phyloP scores from a whole-genome alignment of 2,797 vertebrate genomes.

The Phoebastria nigripes region DNA sequence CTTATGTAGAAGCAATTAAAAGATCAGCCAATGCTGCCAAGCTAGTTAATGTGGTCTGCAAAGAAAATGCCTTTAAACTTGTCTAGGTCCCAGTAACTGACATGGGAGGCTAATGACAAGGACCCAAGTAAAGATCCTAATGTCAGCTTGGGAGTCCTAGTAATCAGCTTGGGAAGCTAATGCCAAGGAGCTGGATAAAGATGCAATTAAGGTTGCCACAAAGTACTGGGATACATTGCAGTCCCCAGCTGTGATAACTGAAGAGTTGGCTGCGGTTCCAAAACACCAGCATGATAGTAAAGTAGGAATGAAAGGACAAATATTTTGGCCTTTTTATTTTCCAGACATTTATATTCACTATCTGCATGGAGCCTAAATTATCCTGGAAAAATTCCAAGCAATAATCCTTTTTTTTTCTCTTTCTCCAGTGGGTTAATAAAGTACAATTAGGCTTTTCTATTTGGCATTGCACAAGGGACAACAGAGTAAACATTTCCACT shows the following conservation, averaged over 20 bases:
- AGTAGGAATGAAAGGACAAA: slow-evolving; percentile 30
- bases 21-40: background rate
- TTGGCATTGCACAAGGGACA: background rate
- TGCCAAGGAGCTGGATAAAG: slow-evolving; percentile 11
- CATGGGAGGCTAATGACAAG: background rate
- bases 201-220: slow-evolving; percentile 2
- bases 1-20: background rate
- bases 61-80: background rate
- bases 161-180: background rate
- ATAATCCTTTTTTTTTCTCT: background rate
- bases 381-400: slow-evolving; percentile 27
- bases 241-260: slow-evolving; percentile 34
- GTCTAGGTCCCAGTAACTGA: background rate
- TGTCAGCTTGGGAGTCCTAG: background rate
- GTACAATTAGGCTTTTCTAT: background rate
- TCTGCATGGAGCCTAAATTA: slow-evolving; percentile 26
- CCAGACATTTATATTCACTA: slow-evolving; percentile 16
- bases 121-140: background rate
- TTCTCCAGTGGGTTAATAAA: background rate
- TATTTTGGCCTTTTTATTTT: slow-evolving; percentile 27
- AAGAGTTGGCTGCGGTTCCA: slow-evolving; percentile 10
- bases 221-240: background rate
- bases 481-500: background rate
- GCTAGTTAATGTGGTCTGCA: background rate
- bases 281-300: background rate